A percentile compares a stretch with the other conserved stretches of the same genome.
Conservation (phyloP, 2,797 vertebrate genomes). For the Eremophila alpestris region DNA sequence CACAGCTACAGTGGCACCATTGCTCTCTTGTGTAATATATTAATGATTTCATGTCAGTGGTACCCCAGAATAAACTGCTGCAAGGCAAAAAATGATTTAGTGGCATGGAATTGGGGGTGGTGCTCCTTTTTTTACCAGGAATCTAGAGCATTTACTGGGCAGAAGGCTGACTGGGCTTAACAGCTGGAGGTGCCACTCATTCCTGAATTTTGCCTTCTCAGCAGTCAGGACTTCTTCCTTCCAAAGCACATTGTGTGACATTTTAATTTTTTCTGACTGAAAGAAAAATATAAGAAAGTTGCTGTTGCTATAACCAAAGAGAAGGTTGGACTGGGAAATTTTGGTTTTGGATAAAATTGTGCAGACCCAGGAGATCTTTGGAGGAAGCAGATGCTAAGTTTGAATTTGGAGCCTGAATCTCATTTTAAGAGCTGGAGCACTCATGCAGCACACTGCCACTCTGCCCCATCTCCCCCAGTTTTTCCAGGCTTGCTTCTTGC, state of each 20-base stretch:
- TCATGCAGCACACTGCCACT: not conserved
- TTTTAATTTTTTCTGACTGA: not conserved
- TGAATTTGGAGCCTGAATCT: not conserved
- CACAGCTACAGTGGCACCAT: not conserved
- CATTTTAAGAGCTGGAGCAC: not conserved
- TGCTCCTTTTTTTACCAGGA: not conserved
- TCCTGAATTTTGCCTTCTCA: not conserved
- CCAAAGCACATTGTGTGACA: not conserved
- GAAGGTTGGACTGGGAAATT: not conserved
- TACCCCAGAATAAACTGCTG: not conserved
- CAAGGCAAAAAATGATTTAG: not conserved
- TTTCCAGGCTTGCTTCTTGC: not conserved
- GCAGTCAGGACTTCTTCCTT: not conserved
- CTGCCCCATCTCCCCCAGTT: not conserved
- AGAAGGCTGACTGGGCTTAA: not conserved
- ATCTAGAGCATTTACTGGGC: not conserved
- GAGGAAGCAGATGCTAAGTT: not conserved
- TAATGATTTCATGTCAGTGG: not conserved
- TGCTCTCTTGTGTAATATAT: not conserved
- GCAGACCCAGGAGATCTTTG: not conserved
- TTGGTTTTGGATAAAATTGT: not conserved
- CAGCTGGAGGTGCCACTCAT: not conserved
- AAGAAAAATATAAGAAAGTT: not conserved
- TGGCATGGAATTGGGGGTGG: not conserved
- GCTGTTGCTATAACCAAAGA: not conserved